Percentiles rank a stretch among this genome's conserved stretches.
Conservation (phyloP, 2,888 invertebrate species). For the Lochmaea crataegi region DNA sequence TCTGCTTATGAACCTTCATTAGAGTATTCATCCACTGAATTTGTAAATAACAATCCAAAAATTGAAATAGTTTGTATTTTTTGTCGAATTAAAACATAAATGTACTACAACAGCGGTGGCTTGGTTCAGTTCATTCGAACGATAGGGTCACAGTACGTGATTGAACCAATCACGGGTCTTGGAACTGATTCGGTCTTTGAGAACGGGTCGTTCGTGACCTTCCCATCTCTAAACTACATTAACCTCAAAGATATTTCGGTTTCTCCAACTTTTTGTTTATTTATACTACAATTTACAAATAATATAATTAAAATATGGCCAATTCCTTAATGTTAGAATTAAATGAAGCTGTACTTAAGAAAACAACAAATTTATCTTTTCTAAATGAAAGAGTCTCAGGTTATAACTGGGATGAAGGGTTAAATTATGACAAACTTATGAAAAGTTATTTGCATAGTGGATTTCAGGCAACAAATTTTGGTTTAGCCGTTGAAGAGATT, state of each 20-base stretch:
- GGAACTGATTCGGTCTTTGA: too few species aligned
- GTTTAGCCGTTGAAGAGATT: slow-evolving; percentile 89
- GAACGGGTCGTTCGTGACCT: too few species aligned
- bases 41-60: too few species aligned
- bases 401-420: slow-evolving; percentile 92
- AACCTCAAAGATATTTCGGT: background rate
- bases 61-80: too few species aligned
- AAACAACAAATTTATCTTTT: slow-evolving; percentile 55
- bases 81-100: too few species aligned
- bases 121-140: too few species aligned
- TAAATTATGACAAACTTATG: slow-evolving; percentile 87
- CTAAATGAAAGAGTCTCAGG: slow-evolving; percentile 74
- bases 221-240: too few species aligned
- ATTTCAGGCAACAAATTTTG: slow-evolving; percentile 98
- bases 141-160: too few species aligned
- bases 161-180: too few species aligned
- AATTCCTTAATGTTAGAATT: slow-evolving; percentile 33
- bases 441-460: slow-evolving; percentile 84
- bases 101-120: too few species aligned
- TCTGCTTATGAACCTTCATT: too few species aligned
- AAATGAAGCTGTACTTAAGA: slow-evolving; percentile 57
- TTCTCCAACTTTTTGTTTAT: background rate
- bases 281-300: background rate
- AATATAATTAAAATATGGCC: slow-evolving; percentile 36
- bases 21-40: too few species aligned